Conservation (phyloP, 2,113 vertebrate genomes). For the Eudyptes chrysolophus region DNA sequence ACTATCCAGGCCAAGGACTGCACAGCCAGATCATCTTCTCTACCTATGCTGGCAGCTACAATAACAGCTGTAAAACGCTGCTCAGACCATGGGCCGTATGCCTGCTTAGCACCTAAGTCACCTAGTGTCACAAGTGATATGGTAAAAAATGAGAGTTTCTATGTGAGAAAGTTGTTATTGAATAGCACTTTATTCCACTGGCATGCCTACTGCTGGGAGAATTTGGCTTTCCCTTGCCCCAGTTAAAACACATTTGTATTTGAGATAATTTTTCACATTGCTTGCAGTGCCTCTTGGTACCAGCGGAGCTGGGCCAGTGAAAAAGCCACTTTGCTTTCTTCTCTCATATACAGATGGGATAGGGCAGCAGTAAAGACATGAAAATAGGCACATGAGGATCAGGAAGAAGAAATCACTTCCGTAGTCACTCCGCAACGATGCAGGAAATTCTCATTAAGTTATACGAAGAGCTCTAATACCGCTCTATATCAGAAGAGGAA, state of each 20-base stretch:
- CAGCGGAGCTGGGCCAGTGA: neutral
- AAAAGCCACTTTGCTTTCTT: neutral
- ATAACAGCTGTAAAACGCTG: neutral
- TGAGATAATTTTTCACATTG: neutral
- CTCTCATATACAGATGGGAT: neutral
- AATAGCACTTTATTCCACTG: neutral
- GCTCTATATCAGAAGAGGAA: neutral
- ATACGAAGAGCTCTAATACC: neutral
- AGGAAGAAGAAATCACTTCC: neutral
- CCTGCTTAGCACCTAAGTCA: neutral
- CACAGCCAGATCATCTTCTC: neutral
- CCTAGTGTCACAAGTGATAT: neutral
- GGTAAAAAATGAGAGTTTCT: neutral
- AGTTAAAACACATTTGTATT: neutral
- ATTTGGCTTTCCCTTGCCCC: neutral
- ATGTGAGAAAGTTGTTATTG: neutral
- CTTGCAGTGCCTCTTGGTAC: neutral
- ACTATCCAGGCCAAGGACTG: neutral
- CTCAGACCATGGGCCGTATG: neutral
- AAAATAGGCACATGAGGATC: neutral
- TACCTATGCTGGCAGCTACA: neutral
- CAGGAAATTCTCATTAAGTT: neutral
- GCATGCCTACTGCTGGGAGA: neutral
- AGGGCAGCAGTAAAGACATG: neutral
- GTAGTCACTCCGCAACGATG: neutral